A percentile compares a stretch with the other conserved stretches of the same genome.
phyloP scores from a whole-genome alignment of 37 sponge, comb jelly and placozoan species.

The Aplysina aerophoba region DNA sequence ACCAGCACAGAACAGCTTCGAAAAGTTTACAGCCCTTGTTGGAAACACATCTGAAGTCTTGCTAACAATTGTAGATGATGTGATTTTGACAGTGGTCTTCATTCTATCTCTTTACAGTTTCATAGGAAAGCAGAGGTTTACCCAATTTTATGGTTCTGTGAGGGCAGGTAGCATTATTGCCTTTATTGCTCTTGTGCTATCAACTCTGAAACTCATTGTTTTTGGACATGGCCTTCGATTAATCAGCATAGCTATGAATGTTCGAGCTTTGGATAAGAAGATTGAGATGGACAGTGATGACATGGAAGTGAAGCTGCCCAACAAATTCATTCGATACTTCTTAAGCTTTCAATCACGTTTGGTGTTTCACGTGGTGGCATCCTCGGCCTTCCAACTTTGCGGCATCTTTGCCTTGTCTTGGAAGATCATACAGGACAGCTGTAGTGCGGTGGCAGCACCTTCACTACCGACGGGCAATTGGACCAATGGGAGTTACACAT shows the following conservation, averaged over 20 bases:
- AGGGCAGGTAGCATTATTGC: background rate
- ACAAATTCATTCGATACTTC: background rate
- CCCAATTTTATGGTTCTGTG: background rate
- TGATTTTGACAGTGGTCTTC: background rate
- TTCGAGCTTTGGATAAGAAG: background rate
- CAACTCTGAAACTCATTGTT: background rate
- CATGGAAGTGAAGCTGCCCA: background rate
- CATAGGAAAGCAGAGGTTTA: background rate
- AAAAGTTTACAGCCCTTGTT: background rate
- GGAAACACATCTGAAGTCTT: background rate
- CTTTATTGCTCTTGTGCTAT: background rate
- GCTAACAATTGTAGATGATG: background rate
- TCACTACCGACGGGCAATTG: too few species aligned
- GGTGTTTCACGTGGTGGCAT: background rate
- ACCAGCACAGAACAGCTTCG: background rate
- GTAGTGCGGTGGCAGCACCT: background rate
- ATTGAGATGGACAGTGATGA: background rate
- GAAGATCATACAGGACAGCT: slow-evolving; percentile 15
- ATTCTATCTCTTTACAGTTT: background rate
- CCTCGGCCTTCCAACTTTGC: background rate
- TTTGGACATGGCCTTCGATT: too few species aligned
- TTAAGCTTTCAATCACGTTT: background rate
- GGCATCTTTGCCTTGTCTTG: background rate
- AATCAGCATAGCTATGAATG: background rate
- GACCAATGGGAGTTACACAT: too few species aligned